Evolutionary conservation across 2,888 invertebrate genomes (phyloP).

Genomic region (Melinopterus prodromus): DNA sequence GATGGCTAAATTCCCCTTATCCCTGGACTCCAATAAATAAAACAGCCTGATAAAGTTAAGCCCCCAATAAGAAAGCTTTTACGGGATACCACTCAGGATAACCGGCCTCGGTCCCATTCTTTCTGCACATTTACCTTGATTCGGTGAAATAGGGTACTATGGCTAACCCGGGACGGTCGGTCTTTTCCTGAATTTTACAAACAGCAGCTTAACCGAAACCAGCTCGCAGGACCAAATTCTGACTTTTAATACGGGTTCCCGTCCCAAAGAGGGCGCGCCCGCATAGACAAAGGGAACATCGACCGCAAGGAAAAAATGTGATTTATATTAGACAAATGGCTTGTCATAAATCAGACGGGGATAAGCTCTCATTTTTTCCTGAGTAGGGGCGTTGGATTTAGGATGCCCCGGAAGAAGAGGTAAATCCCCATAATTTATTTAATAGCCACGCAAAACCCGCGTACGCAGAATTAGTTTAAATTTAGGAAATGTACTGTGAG

Average conservation of each 20-base stretch:
- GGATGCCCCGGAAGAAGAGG: neutral
- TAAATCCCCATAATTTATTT: neutral
- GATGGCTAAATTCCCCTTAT: neutral
- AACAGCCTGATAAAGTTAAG: slow-evolving; percentile 4
- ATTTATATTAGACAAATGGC: slow-evolving; percentile 4
- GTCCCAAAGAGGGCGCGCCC: neutral
- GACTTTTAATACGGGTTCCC: neutral
- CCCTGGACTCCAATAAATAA: neutral
- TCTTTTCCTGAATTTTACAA: neutral
- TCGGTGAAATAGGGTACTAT: neutral
- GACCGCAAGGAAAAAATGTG: neutral
- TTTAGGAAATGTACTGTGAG: neutral
- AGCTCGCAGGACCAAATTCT: neutral
- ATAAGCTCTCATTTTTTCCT: slow-evolving; percentile 4
- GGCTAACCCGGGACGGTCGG: neutral
- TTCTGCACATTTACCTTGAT: neutral
- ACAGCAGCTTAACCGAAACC: neutral
- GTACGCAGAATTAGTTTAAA: neutral
- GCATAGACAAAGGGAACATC: neutral
- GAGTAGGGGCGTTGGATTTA: neutral
- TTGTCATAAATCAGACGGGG: neutral
- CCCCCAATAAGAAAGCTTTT: neutral
- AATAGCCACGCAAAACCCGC: neutral
- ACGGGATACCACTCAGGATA: slow-evolving; percentile 4
- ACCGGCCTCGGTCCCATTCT: neutral